Percentiles rank a stretch among this genome's conserved stretches.
Evolutionary conservation across 1,140 invertebrate genomes (phyloP).

Genomic region (Heliconius himera): DNA sequence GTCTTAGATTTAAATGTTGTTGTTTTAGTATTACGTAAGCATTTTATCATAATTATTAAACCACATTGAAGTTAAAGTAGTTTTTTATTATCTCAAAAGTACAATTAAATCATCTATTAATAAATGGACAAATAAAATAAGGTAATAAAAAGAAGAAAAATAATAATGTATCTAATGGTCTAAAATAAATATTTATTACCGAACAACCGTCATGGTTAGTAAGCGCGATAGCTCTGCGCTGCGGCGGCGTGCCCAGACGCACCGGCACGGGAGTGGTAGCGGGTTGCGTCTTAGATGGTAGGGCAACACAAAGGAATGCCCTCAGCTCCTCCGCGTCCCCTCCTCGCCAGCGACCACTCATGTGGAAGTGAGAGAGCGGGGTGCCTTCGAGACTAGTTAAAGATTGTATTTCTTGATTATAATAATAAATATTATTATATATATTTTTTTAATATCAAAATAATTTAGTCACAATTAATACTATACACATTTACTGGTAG

Average conservation of each 20-base stretch:
- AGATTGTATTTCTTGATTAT: too few relatives aligned
- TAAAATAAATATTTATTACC: conserved; percentile 31
- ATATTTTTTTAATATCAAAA: too few relatives aligned
- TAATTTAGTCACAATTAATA: too few relatives aligned
- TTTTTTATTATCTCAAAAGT: too few relatives aligned
- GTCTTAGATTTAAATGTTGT: too few relatives aligned
- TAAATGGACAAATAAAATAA: background rate
- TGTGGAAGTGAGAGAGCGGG: conserved; percentile 51
- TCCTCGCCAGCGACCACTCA: conserved; percentile 60
- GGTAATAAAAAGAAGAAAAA: background rate
- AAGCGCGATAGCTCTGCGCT: conserved; percentile 51
- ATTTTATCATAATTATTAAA: too few relatives aligned
- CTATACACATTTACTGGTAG: background rate
- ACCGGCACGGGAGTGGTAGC: conserved; percentile 46
- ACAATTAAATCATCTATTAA: too few relatives aligned
- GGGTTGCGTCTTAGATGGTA: conserved; percentile 30
- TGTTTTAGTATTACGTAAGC: too few relatives aligned
- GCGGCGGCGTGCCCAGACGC: conserved; percentile 41
- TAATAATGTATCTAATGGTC: background rate
- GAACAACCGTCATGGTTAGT: conserved; percentile 38
- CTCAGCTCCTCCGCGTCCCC: conserved; percentile 47
- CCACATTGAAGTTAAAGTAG: too few relatives aligned
- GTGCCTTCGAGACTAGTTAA: conserved; percentile 47
- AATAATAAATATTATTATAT: too few relatives aligned
- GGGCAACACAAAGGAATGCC: conserved; percentile 49